Evolutionary conservation across 2,888 invertebrate genomes (phyloP), one percentile per base, ranked within the genome.

Genomic region (Neria commutata): DNA sequence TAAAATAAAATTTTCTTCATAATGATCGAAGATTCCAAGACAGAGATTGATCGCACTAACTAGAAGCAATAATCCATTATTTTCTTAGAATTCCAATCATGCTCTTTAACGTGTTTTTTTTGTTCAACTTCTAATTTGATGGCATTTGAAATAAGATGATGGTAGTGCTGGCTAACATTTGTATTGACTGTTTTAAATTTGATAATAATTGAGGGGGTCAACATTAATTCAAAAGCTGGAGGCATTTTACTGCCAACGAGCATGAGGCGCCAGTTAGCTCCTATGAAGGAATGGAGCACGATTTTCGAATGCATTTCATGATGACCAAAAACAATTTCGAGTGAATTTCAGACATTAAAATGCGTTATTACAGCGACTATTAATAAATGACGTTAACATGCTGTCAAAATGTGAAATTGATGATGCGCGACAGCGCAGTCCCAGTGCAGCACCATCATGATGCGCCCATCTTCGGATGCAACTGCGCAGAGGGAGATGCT

Each of bases 321-420:
- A 63, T 69, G 58, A 40, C 60, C 47, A 55, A 37, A 60, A 47
- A 55, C 56, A 34, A 57, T 59, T 8, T 29, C 11, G 37, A 37
- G n/a, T 37, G 29, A 14, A 37, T 37, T 37, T n/a, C 4, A 37
- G 46, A 62, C 55, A 63, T 66, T 67, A 66, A 66, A 60, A 66
- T 67, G 64, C 65, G 55, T 63, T 72, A 73, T 70, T 73, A n/a
- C n/a, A n/a, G n/a, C n/a, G n/a, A n/a, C n/a, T n/a, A 74, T 74
- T 76, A 74, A 75, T 72, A 75, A 74, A 74, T 74, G 75, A 72
- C 72, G 71, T 74, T 76, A 74, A 71, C 76, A 64, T 70, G 74
- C 75, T 72, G 76, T 76, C 74, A 70, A 71, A 74, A 71, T 69
- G 65, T 66, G 63, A 71, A 68, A 70, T 72, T 64, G 67, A 68